Percentiles rank a stretch among this genome's conserved stretches.
phyloP scores from a whole-genome alignment of 2,797 vertebrate genomes.

The Mormyrus hasselquistii region DNA sequence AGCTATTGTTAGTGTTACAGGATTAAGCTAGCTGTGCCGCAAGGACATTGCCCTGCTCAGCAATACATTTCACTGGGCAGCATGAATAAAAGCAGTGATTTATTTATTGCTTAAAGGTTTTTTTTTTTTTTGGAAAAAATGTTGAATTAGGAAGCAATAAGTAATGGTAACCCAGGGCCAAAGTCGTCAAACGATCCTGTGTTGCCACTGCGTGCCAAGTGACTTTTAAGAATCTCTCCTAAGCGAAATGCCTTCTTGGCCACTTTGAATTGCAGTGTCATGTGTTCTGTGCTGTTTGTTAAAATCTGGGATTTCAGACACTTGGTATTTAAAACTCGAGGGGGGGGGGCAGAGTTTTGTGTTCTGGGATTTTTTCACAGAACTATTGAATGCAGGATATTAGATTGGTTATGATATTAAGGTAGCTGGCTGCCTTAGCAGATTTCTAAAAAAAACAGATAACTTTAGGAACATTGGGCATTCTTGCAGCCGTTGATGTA shows the following conservation, averaged over 20 bases:
- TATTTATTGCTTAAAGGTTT: not conserved
- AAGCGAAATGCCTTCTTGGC: not conserved
- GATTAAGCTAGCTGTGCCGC: constrained; percentile 52
- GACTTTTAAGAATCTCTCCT: not conserved
- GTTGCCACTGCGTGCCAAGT: not conserved
- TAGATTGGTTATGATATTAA: not conserved
- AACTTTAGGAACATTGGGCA: not conserved
- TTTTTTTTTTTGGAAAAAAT: not conserved
- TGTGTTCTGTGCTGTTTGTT: not conserved
- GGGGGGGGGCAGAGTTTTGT: not conserved
- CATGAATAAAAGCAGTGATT: not conserved
- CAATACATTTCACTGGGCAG: constrained; percentile 27
- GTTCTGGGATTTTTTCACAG: not conserved
- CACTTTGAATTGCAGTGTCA: not conserved
- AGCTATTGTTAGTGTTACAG: constrained; percentile 52
- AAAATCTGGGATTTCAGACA: not conserved
- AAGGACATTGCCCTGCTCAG: constrained; percentile 37
- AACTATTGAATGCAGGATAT: not conserved
- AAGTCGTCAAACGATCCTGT: not conserved
- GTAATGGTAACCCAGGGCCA: not conserved
- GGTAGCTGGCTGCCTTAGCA: not conserved
- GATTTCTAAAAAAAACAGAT: not conserved
- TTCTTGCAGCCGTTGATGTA: not conserved
- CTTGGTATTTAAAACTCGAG: too few relatives aligned
- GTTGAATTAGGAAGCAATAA: not conserved